phyloP scores from a whole-genome alignment of 2,113 vertebrate genomes.

The Epinephelus moara region DNA sequence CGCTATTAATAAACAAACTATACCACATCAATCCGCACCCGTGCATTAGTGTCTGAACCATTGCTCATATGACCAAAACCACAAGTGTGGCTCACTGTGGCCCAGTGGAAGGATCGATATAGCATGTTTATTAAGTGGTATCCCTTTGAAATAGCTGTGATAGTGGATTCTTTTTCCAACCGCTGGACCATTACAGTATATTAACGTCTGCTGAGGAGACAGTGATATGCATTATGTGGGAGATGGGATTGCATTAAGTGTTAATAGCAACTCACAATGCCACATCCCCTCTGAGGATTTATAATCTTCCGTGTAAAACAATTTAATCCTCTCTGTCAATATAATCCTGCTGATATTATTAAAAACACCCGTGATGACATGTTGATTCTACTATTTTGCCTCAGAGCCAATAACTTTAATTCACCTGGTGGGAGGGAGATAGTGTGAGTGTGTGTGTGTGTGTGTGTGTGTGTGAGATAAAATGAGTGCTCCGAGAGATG shows the following conservation, averaged over 20 bases:
- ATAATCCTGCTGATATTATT: conserved; percentile 77
- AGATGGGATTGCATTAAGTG: conserved; percentile 53
- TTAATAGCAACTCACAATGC: conserved; percentile 59
- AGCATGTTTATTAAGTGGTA: conserved; percentile 49
- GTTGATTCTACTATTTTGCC: conserved; percentile 68
- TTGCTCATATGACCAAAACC: conserved; percentile 21
- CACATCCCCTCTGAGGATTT: conserved; percentile 53
- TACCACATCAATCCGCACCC: neutral
- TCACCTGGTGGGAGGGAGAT: conserved; percentile 65
- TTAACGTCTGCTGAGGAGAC: conserved; percentile 43
- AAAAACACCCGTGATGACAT: conserved; percentile 71
- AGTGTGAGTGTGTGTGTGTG: conserved; percentile 11
- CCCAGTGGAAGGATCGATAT: conserved; percentile 38
- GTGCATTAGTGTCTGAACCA: conserved; percentile 4
- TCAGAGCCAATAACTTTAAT: conserved; percentile 74
- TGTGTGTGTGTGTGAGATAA: conserved; percentile 4
- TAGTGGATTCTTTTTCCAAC: conserved; percentile 35
- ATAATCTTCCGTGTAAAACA: conserved; percentile 71
- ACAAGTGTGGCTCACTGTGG: conserved; percentile 9
- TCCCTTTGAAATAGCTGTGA: conserved; percentile 28
- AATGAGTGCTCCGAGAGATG: conserved; percentile 53
- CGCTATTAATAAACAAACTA: conserved; percentile 8
- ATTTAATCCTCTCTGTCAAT: conserved; percentile 73
- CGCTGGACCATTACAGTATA: conserved; percentile 35
- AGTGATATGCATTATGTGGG: conserved; percentile 36